Evolutionary conservation across 1,140 invertebrate genomes (phyloP).

Genomic region (Zaprionus gabonicus): DNA sequence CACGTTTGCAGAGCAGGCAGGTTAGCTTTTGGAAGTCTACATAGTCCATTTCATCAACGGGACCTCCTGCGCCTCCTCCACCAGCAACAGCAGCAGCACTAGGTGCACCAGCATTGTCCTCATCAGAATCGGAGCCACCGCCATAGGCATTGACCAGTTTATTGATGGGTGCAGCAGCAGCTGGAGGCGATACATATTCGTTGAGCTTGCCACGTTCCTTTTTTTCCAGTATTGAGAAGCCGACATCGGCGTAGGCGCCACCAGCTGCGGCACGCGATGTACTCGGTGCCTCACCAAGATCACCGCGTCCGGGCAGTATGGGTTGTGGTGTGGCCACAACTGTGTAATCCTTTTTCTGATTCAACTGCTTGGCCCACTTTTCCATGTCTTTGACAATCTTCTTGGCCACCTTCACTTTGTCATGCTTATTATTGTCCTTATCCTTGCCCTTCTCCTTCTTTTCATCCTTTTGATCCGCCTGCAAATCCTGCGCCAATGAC

Average conservation of each 20-base stretch:
- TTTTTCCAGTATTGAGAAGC: conserved; percentile 94
- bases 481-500: conserved; percentile 57
- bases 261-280: conserved; percentile 68
- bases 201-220: conserved; percentile 67
- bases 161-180: conserved; percentile 31
- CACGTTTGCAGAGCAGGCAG: conserved; percentile 97
- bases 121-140: conserved; percentile 85
- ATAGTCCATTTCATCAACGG: conserved; percentile 87
- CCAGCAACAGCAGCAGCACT: neutral
- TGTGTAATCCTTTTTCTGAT: conserved; percentile 96
- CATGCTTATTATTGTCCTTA: conserved; percentile 85
- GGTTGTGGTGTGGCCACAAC: conserved; percentile 72
- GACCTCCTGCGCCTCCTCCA: conserved; percentile 81
- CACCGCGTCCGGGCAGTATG: conserved; percentile 46
- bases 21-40: conserved; percentile 96
- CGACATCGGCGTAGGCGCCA: conserved; percentile 93
- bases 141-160: conserved; percentile 90
- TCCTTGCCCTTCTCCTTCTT: conserved; percentile 84
- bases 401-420: conserved; percentile 98
- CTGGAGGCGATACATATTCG: conserved; percentile 49
- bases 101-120: conserved; percentile 49
- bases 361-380: conserved; percentile 97
- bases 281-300: conserved; percentile 56
- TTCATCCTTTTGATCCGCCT: conserved; percentile 54
- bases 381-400: conserved; percentile 99